Evolutionary conservation across 92 coral and sea anemone species (phyloP), one percentile per base, ranked within the genome.

Genomic region (Palythoa caribaeorum): DNA sequence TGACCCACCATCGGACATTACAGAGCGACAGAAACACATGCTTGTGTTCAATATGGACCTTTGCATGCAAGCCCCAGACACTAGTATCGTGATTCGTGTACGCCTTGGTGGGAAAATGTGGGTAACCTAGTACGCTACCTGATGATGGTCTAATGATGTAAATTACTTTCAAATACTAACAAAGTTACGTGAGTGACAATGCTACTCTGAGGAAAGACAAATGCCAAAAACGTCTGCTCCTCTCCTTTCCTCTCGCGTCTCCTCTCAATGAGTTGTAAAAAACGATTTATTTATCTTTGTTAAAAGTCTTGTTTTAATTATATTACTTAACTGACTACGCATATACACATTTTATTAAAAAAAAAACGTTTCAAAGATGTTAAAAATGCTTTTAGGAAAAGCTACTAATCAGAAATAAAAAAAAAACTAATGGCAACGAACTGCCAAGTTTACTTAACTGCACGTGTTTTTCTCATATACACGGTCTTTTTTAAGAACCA

Each of bases 61-160:
- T 59, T 92, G 95, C 55, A 79, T 96, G 81, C 94, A 94, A 38
- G 98, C 98, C 36, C 98, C 98, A 28, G 97, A 96, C 89, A 89
- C 96, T 0, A 94, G 93, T 68, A 92, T 96, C n/a, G 90, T 93
- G 65, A 96, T 96, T 73, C 91, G 92, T 38, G 94, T 91, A 19
- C 88, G 98, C 70, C 95, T 96, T 36, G 98, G 98, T 14, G 98
- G 98, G 50, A 96, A 96, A 92, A 92, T 96, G 98, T 96, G 57
- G 92, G 98, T 92, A 51, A 20, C 35, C 39, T 28, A 36, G 36
- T 37, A 68, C 14, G 21, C 5, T 35, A 39, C 2, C 28, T 52
- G 14, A 39, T 13, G 66, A 39, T 50, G 11, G 7, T 72, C 14
- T 73, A 11, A 44, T 44, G 50, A 44, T 44, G 7, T 44, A 44